Evolutionary conservation across 2,113 vertebrate species (phyloP).

Genomic region (Plecturocebus donacophilus): DNA sequence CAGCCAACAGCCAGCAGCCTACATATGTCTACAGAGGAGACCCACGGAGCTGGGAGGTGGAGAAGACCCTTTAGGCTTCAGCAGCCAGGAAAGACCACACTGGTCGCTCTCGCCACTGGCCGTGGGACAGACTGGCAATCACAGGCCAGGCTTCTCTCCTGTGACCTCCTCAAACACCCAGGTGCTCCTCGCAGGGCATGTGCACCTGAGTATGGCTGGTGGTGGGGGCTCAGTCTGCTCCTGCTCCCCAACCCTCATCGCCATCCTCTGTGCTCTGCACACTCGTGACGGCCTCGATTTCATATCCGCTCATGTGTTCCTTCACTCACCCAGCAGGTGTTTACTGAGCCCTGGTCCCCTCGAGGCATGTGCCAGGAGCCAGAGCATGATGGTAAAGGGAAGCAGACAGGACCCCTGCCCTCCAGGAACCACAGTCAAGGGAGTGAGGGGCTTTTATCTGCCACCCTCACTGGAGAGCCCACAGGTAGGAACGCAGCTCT

Average conservation of each 20-base stretch:
- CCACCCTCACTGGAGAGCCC: neutral
- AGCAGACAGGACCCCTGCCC: neutral
- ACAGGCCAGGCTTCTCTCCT: neutral
- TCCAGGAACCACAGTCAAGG: neutral
- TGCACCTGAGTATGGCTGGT: too few relatives aligned
- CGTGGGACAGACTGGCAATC: neutral
- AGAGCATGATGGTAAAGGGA: accelerated
- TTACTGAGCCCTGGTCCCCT: neutral
- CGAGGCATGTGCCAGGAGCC: accelerated
- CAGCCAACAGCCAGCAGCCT: neutral
- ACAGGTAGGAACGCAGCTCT: accelerated
- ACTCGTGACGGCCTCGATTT: neutral
- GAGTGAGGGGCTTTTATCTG: accelerated
- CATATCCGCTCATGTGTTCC: neutral
- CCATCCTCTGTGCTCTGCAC: neutral
- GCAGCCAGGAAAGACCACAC: neutral
- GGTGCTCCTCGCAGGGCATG: neutral
- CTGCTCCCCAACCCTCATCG: neutral
- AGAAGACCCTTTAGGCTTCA: neutral
- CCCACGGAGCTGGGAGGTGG: neutral
- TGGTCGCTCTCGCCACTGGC: neutral
- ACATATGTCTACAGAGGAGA: neutral
- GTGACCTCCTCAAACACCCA: too few relatives aligned
- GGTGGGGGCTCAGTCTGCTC: neutral
- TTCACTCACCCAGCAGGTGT: neutral